Conservation (phyloP, 2,113 vertebrate genomes). For the Periophthalmus modestus region DNA sequence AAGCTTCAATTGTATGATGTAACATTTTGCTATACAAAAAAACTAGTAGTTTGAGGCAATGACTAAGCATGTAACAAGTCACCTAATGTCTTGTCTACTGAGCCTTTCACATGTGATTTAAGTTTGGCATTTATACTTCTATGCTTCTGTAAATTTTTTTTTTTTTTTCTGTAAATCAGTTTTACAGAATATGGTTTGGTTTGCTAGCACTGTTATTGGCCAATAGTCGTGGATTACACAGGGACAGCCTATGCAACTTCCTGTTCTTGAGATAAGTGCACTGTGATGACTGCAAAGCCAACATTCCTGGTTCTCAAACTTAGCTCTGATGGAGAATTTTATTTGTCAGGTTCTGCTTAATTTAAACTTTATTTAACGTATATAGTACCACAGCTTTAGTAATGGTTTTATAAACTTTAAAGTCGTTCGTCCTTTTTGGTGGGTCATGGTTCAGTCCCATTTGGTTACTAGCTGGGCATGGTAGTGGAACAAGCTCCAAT, state of each 20-base stretch:
- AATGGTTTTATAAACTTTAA: too few species aligned
- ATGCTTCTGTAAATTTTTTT: too few species aligned
- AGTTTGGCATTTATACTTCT: background rate
- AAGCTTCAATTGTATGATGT: background rate
- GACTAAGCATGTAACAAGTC: background rate
- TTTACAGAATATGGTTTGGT: background rate
- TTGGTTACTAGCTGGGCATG: background rate
- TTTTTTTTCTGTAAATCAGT: too few species aligned
- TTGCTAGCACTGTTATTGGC: slow-evolving; percentile 1
- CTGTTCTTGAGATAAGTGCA: slow-evolving; percentile 12
- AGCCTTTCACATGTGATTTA: background rate
- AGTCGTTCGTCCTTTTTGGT: too few species aligned
- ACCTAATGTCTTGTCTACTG: background rate
- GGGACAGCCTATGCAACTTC: slow-evolving; percentile 31
- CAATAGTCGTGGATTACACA: background rate
- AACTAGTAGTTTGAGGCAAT: background rate
- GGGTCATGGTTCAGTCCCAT: background rate
- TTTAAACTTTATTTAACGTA: too few species aligned
- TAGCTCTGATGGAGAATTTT: background rate
- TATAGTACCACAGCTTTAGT: too few species aligned
- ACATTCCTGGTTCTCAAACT: background rate
- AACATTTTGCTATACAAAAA: background rate
- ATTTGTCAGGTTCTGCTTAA: background rate
- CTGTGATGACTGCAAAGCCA: slow-evolving; percentile 20
- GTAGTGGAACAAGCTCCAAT: background rate